Base-by-base conservation (phyloP, 1,140 invertebrate species). In the Drosophila littoralis region DNA sequence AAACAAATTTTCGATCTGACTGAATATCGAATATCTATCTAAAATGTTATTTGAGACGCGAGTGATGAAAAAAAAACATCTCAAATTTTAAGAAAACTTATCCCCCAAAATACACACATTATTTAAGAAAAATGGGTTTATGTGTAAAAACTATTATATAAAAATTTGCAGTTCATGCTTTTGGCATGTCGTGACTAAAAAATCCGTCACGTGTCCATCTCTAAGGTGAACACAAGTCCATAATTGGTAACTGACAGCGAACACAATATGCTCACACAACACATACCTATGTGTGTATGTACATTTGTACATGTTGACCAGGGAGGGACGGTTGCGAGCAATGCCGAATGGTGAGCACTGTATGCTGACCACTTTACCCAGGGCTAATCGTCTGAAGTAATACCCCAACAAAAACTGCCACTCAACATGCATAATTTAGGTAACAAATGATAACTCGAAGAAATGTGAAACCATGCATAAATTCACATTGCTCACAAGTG, bases 371-470 rank as follows among this genome's bases (percentile, higher is more conserved):
- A 78, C 59, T 82, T 78, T 68, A 73, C 75, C 79, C 64, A 68
- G 66, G 82, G 79, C 75, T 85, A 85, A 85, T 86, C 79, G 82
- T 75, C 82, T 81, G 61, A 59, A 78, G 81, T 86, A 83, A 83
- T 79, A 77, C 61, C 55, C 68, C 66, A 89, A 36, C 83, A 83
- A 83, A 86, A 89, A 79, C 84, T 82, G 58, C 65, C 81, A 83
- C 80, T 89, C 83, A 88, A 89, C 83, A 84, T 85, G 83, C 82
- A 88, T 89, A 88, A 89, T 88, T 88, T 84, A 88, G 52, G 84
- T 88, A 89, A 89, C 80, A 88, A 88, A 88, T 88, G 84, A 89
- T 89, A 88, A 89, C 84, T 88, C 84, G 85, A 89, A 89, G 84
- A 88, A 89, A 88, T 88, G 76, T 89, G 84, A 90, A 88, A 43